A percentile compares a stretch with the other conserved stretches of the same genome.
These are phyloP conservation scores for Rhincodon typus DNA, from an alignment of 2,797 vertebrate species.

Conservation along the genomic window DNA sequence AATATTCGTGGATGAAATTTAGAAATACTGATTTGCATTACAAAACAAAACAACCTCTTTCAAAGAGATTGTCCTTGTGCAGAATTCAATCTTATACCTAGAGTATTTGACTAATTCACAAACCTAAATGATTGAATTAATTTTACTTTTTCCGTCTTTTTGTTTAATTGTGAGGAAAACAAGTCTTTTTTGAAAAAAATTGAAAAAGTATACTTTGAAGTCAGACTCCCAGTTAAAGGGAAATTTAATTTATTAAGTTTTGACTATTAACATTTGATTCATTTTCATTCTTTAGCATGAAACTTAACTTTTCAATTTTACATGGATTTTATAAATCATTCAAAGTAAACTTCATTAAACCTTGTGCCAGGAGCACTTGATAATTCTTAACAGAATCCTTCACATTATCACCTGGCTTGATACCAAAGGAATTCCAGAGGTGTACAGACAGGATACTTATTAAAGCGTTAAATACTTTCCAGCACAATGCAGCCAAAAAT, in stretches of 20 bases:
- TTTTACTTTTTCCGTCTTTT: background rate
- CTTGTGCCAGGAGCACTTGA: background rate
- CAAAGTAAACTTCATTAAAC: background rate
- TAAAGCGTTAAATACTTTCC: background rate
- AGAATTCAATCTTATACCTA: background rate
- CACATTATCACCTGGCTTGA: background rate
- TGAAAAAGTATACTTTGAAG: background rate
- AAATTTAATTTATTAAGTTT: background rate
- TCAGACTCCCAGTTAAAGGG: background rate
- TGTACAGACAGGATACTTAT: background rate
- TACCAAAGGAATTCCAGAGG: background rate
- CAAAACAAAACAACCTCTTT: background rate
- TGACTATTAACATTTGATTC: background rate
- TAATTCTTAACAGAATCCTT: background rate
- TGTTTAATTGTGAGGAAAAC: background rate
- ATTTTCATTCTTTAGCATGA: background rate
- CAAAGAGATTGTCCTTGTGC: background rate
- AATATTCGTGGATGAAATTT: too few species aligned
- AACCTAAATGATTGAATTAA: background rate
- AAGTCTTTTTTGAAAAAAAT: background rate
- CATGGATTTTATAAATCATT: background rate
- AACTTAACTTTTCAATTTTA: background rate
- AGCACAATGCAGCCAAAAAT: background rate
- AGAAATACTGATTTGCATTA: too few species aligned
- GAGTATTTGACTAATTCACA: background rate